A percentile compares a stretch with the other conserved stretches of the same genome.
phyloP scores from a whole-genome alignment of 1,140 invertebrate genomes.

The Paraescarpia echinospica region DNA sequence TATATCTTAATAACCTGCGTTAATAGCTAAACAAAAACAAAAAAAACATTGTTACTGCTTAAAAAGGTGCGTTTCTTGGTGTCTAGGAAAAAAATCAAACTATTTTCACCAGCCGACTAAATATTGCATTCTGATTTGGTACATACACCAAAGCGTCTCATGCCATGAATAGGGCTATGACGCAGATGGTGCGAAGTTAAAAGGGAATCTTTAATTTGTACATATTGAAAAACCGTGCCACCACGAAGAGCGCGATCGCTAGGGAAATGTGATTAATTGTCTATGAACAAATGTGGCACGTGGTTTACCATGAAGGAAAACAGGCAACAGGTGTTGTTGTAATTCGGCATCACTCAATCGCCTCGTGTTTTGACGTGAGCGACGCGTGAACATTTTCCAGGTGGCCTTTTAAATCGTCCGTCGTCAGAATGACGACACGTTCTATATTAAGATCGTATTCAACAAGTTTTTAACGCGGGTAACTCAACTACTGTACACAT shows the following conservation, averaged over 20 bases:
- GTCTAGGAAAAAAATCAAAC: background rate
- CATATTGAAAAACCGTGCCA: background rate
- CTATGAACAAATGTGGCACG: background rate
- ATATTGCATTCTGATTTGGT: background rate
- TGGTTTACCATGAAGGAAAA: background rate
- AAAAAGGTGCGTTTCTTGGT: background rate
- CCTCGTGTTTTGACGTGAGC: background rate
- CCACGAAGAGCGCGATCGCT: background rate
- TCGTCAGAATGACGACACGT: background rate
- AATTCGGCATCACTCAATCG: background rate
- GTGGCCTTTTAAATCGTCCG: background rate
- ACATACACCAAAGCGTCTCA: background rate
- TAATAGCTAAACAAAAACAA: background rate
- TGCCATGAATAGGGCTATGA: background rate
- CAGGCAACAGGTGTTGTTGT: background rate
- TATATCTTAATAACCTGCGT: background rate
- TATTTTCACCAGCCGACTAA: background rate
- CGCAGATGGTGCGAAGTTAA: background rate
- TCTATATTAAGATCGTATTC: background rate
- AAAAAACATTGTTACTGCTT: too few relatives aligned
- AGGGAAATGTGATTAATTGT: background rate
- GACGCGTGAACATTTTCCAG: background rate
- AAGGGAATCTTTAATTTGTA: background rate
- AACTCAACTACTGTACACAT: background rate
- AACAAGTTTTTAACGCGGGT: background rate